Base-by-base conservation (phyloP, 2,888 invertebrate genomes). In the Diabrotica balteata region DNA sequence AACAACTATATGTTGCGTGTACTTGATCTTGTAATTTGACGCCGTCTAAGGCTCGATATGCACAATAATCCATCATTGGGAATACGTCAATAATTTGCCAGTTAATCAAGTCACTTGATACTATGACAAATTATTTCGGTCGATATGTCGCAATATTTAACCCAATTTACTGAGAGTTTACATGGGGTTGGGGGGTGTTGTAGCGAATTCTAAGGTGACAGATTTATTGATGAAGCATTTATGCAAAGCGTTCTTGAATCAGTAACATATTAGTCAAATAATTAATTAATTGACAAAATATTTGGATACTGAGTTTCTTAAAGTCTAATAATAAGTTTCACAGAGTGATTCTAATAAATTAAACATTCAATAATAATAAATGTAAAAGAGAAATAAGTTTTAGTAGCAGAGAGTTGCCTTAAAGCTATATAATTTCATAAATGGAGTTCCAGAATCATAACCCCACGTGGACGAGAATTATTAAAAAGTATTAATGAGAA, bases 1-100 rank as follows among this genome's bases (percentile, higher is more conserved):
- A 64, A 58, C 32, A 32, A 32, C 57, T 64, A 22, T 58, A 58
- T 64, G 63, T 64, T 58, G 63, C 52, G 50, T 64, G 58, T 64
- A 64, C 58, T 64, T 64, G 52, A 64, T 64, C 63, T 58, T 64
- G 58, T 58, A 64, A 64, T 64, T 64, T 64, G 52, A 64, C 63
- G 53, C 49, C 11, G 42, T 64, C 58, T 64, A 46, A 64, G 63
- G 58, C 51, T 45, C 45, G 58, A 64, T 58, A 58, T 51, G 46
- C 58, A 58, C 50, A 51, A 64, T 64, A 58, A 64, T 64, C 45
- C 55, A 63, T 63, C 63, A 63, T 49, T 49, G 8, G 57, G 44
- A 51, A 46, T 58, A 45, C 45, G 45, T 64, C 63, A 51, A 64
- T 64, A 64, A 64, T 64, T 58, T 58, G 8, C 63, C 63, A 52